Evolutionary conservation across 2,797 vertebrate genomes (phyloP), one percentile per base, ranked within the genome.

Genomic region (Microchirus variegatus): DNA sequence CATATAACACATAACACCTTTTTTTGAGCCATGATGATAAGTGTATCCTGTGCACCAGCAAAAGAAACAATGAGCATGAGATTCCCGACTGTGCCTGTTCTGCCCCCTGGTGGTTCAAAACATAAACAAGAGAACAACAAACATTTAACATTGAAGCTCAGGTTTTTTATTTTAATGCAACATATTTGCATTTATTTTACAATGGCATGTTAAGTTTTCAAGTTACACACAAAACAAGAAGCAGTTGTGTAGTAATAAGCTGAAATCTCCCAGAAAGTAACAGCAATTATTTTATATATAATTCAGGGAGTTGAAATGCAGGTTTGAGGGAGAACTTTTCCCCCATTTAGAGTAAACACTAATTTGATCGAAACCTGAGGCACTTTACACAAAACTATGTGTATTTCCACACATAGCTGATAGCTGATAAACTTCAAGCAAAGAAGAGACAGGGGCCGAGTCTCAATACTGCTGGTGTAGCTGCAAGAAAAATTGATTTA

Each of bases 41-140:
- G 7, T 31, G 26, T 5, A 31, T 8, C 6, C 3, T 22, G 22
- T 5, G 0, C 1, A 5, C 43, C 35, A 31, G 26, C 4, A 2
- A 14, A 16, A 18, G 0, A 16, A 17, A 31, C 10, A 53, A 0
- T 4, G 46, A 58, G 50, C 45, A 22, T 3, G 36, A 12, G 14
- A 5, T 12, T 9, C 11, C 11, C 4, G n/a, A n/a, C n/a, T 41
- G 40, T 52, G 57, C 9, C 59, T 80, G n/a, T 35, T 16, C 78
- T 86, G 88, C 87, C 88, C 80, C 73, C 89, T 79, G 58, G 64
- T 91, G 92, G 82, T 9, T 6, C 26, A 16, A 19, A 22, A 8
- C 10, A 68, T n/a, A n/a, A n/a, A n/a, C n/a, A n/a, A n/a, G n/a
- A 10, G 11, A 19, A 19, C 12, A 3, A 3, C 14, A n/a, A 13